A percentile compares a stretch with the other conserved stretches of the same genome.
Evolutionary conservation across 2,797 vertebrate species (phyloP).

Genomic region (Dermochelys coriacea): DNA sequence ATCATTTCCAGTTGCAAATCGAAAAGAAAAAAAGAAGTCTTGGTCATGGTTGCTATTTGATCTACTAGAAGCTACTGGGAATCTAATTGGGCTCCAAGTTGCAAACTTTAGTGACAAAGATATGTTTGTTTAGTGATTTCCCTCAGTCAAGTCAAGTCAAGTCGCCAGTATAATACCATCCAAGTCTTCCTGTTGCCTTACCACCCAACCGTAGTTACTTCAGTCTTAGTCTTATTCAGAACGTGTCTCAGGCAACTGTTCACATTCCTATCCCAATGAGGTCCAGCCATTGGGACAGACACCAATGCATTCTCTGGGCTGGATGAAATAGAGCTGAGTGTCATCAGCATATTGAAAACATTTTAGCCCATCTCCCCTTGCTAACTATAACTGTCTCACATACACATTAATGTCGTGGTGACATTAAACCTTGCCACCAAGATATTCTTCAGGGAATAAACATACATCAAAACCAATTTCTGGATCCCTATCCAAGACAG

Average conservation of each 20-base stretch:
- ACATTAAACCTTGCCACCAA: too few relatives aligned
- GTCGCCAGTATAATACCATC: too few relatives aligned
- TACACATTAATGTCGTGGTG: too few relatives aligned
- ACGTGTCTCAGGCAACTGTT: background rate
- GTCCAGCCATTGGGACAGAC: background rate
- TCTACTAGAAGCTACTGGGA: background rate
- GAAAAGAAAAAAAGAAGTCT: background rate
- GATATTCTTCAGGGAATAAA: too few relatives aligned
- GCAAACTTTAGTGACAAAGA: background rate
- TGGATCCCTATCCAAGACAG: too few relatives aligned
- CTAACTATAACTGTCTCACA: too few relatives aligned
- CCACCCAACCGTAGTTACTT: background rate
- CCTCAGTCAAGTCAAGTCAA: too few relatives aligned
- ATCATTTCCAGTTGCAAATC: background rate
- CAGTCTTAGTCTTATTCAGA: background rate
- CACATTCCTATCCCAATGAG: background rate
- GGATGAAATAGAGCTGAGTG: slow-evolving; percentile 1
- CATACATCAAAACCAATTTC: too few relatives aligned
- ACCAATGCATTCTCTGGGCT: background rate
- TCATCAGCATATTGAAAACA: slow-evolving; percentile 4
- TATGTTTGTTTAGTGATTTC: too few relatives aligned
- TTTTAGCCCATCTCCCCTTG: background rate
- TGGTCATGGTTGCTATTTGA: background rate
- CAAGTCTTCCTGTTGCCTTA: background rate
- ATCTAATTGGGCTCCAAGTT: background rate